Evolutionary conservation across 2,888 invertebrate species (phyloP).

Genomic region (Drosophila suboccidentalis): DNA sequence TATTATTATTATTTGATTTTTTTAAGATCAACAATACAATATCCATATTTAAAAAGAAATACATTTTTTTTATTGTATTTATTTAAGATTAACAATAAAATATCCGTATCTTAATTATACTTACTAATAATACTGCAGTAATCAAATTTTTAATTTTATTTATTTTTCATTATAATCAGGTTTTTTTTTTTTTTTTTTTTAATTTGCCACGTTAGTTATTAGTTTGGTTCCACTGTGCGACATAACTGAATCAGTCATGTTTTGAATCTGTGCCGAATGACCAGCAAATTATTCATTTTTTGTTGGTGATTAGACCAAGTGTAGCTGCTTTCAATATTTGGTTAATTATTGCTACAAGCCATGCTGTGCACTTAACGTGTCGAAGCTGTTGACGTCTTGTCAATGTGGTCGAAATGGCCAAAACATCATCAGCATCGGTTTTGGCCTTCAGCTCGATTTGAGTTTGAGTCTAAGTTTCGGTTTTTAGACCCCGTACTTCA

Average conservation of each 20-base stretch:
- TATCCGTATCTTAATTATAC: no score
- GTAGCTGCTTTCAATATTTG: constrained; percentile 19
- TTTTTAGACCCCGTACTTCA: no score
- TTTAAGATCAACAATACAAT: no score
- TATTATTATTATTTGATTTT: no score
- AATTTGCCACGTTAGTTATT: not conserved
- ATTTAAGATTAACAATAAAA: no score
- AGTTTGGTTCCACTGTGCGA: constrained; percentile 36
- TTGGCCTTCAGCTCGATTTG: constrained; percentile 16
- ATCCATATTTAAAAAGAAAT: no score
- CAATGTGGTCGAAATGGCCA: constrained; percentile 8
- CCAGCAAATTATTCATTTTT: constrained; percentile 12
- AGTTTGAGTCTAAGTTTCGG: not conserved
- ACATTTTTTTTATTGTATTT: no score
- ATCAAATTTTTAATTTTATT: no score
- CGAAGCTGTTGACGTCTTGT: not conserved
- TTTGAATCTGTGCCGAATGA: constrained; percentile 40
- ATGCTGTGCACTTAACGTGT: constrained; percentile 8
- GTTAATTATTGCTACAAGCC: constrained; percentile 38
- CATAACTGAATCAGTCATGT: not conserved
- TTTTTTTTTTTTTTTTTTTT: no score
- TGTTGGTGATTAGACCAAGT: constrained; percentile 25
- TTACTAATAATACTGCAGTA: no score
- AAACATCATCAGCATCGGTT: not conserved
- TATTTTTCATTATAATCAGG: no score